A percentile compares a stretch with the other conserved stretches of the same genome.
Evolutionary conservation across 2,888 invertebrate genomes (phyloP).

Genomic region (Drosophila kanekoi): DNA sequence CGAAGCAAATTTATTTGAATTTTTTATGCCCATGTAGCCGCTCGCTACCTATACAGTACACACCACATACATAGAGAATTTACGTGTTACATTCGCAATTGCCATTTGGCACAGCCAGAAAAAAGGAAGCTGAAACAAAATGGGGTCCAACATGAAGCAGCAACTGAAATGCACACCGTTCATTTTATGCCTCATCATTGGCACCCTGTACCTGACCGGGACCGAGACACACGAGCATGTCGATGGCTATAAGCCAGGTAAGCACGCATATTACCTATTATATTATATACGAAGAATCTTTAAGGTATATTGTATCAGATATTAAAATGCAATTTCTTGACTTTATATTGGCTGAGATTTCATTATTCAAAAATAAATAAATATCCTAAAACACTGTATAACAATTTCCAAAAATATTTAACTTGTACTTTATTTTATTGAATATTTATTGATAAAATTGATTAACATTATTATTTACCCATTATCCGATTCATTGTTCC

Average conservation of each 20-base stretch:
- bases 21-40: slow-evolving; percentile 49
- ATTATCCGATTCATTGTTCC: background rate
- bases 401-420: background rate
- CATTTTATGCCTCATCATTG: slow-evolving; percentile 70
- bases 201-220: slow-evolving; percentile 45
- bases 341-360: background rate
- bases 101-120: slow-evolving; percentile 21
- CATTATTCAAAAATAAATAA: background rate
- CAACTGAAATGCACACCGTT: slow-evolving; percentile 51
- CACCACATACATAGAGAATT: slow-evolving; percentile 20
- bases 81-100: slow-evolving; percentile 35
- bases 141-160: slow-evolving; percentile 51
- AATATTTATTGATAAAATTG: too few species aligned
- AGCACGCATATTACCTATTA: slow-evolving; percentile 36
- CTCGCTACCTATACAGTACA: slow-evolving; percentile 33
- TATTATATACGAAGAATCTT: background rate
- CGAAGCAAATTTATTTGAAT: slow-evolving; percentile 65
- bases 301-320: background rate
- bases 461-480: too few species aligned
- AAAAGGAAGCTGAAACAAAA: background rate
- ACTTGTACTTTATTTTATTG: background rate
- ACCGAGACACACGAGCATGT: slow-evolving; percentile 83
- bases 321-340: background rate
- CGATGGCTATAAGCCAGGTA: slow-evolving; percentile 85
- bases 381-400: background rate